phyloP scores from a whole-genome alignment of 2,113 vertebrate species.

The Notarius quadriscutis region DNA sequence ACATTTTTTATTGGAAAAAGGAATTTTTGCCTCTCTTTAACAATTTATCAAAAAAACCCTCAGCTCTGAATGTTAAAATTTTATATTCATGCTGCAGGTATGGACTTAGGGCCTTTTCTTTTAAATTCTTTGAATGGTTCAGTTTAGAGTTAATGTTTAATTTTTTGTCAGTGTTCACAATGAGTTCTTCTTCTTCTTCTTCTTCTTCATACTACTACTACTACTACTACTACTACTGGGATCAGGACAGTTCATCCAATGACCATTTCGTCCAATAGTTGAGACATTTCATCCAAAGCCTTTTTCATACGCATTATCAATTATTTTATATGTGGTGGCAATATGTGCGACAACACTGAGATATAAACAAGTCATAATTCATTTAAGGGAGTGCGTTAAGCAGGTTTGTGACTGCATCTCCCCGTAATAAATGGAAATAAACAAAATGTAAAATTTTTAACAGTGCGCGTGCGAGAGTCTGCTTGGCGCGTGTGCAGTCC shows the following conservation, averaged over 20 bases:
- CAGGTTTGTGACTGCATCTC: no score
- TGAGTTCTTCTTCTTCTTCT: neutral
- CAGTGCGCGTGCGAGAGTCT: no score
- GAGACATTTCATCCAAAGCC: no score
- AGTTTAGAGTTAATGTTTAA: neutral
- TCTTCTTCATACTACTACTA: neutral
- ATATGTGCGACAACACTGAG: no score
- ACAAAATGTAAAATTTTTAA: no score
- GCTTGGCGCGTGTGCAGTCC: no score
- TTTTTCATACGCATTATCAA: no score
- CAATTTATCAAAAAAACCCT: neutral
- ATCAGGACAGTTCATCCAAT: neutral
- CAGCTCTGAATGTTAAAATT: neutral
- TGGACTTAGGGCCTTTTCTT: neutral
- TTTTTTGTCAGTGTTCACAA: neutral
- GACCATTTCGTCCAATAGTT: no score
- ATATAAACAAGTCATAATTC: no score
- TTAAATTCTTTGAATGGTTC: neutral
- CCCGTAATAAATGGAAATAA: no score
- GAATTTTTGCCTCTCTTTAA: neutral
- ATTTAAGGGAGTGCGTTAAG: no score
- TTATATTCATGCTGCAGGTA: neutral
- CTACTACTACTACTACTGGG: neutral
- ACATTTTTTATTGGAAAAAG: neutral
- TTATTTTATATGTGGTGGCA: no score